Base-by-base conservation (phyloP, 1,140 invertebrate genomes). In the Myzus persicae region DNA sequence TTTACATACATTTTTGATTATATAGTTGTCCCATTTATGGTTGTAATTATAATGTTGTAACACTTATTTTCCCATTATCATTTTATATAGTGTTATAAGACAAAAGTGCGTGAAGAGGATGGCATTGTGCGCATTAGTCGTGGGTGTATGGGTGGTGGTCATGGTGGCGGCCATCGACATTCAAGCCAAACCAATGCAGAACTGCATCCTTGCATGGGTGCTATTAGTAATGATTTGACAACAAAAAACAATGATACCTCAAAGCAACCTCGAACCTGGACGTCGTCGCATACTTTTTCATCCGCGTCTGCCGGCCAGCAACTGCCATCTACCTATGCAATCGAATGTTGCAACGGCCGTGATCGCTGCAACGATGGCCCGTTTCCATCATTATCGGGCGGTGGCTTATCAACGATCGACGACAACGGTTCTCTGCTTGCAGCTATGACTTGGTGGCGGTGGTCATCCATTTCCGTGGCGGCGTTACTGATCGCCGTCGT, bases 261-360 rank as follows among this genome's bases (percentile, higher is more conserved):
- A 36, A 18, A 88, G 18, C 85, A 90, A 42, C 38, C 46, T 8
- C 38, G 38, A 9, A 42, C 26, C 38, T 90, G 89, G 89, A 90
- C 51, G 7, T 59, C 51, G 11, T 90, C 88, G 9, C 51, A 59
- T 24, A 90, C 48, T 26, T 90, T 31, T 90, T 90, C 88, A 22
- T 90, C 88, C 2, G 26, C 11, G 18, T 31, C 46, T 2, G 38
- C 48, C 0, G 31, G 18, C 18, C 22, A 51, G 3, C 51, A 67
- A 90, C 51, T n/a, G 5, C 51, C 54, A 2, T 38, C 54, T n/a
- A 51, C 42, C 31, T 88, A 89, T 18, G 54, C 85, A 1, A n/a
- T 89, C 2, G 85, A 88, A 89, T 93, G 93, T 89, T 93, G 93
- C 36, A 40, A 54, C 6, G 93, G 85, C 6, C 51, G 38, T 42